A percentile compares a stretch with the other conserved stretches of the same genome.
phyloP scores from a whole-genome alignment of 2,888 invertebrate genomes.

The Drosophila nr. medialis region DNA sequence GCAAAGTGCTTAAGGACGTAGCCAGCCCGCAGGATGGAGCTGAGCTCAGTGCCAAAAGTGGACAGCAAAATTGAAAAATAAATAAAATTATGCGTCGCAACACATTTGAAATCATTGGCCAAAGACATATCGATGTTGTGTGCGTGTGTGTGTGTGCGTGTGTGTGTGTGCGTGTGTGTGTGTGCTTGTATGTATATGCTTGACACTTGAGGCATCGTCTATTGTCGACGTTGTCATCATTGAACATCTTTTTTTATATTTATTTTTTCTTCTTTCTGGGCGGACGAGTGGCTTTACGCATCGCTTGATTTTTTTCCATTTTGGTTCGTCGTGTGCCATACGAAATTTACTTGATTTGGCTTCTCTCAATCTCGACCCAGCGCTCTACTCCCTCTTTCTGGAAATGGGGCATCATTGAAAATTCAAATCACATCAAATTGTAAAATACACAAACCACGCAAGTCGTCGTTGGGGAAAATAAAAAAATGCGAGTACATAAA shows the following conservation, averaged over 20 bases:
- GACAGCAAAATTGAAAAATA: slow-evolving; percentile 72
- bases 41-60: slow-evolving; percentile 12
- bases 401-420: slow-evolving; percentile 68
- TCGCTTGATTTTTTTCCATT: slow-evolving; percentile 49
- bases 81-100: slow-evolving; percentile 76
- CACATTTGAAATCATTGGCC: slow-evolving; percentile 68
- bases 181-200: slow-evolving; percentile 2
- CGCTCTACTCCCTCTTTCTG: not conserved
- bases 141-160: not conserved
- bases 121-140: slow-evolving; percentile 47
- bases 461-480: slow-evolving; percentile 54
- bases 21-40: slow-evolving; percentile 24
- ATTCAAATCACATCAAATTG: slow-evolving; percentile 80
- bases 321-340: slow-evolving; percentile 17
- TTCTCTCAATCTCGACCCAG: slow-evolving; percentile 26
- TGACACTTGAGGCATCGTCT: slow-evolving; percentile 25
- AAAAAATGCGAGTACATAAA: slow-evolving; percentile 76
- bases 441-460: slow-evolving; percentile 74
- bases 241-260: not conserved
- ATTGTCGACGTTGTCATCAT: slow-evolving; percentile 41
- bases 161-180: no score
- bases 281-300: slow-evolving; percentile 50
- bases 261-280: slow-evolving; percentile 9
- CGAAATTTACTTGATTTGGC: slow-evolving; percentile 63
- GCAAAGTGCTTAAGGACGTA: slow-evolving; percentile 55